A percentile compares a stretch with the other conserved stretches of the same genome.
These are phyloP conservation scores for Aphidius ervi DNA, from an alignment of 1,140 invertebrate species.

Conservation along the genomic window DNA sequence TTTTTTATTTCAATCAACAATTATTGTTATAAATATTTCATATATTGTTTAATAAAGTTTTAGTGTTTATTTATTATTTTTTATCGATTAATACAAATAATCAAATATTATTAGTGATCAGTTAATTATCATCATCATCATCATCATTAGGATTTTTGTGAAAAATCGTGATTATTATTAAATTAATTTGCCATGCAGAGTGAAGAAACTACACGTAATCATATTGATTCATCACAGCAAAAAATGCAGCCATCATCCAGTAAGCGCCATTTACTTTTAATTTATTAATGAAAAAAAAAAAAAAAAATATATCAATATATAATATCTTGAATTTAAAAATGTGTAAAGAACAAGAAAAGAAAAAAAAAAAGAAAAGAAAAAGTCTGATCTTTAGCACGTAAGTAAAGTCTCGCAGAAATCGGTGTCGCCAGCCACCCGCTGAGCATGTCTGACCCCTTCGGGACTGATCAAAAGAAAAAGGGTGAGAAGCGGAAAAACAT, in stretches of 20 bases:
- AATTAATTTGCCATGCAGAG: conserved; percentile 29
- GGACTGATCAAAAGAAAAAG: not conserved
- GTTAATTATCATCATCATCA: too few relatives aligned
- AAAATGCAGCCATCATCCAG: conserved; percentile 42
- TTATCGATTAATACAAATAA: too few relatives aligned
- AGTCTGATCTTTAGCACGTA: not conserved
- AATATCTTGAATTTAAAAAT: not conserved
- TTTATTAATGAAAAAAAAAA: not conserved
- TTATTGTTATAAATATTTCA: too few relatives aligned
- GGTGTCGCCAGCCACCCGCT: too few relatives aligned
- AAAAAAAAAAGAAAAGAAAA: not conserved
- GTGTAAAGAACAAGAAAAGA: not conserved
- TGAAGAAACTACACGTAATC: conserved; percentile 33
- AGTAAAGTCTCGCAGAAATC: too few relatives aligned
- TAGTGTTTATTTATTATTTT: too few relatives aligned
- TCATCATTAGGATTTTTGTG: too few relatives aligned
- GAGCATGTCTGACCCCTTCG: too few relatives aligned
- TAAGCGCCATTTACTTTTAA: conserved; percentile 32
- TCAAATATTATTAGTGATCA: too few relatives aligned
- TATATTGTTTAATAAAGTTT: too few relatives aligned
- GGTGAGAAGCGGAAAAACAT: not conserved
- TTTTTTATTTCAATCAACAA: not conserved
- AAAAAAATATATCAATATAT: not conserved
- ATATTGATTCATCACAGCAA: conserved; percentile 28
- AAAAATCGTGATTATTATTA: too few relatives aligned